Evolutionary conservation across 2,888 invertebrate genomes (phyloP), one percentile per base, ranked within the genome.

Genomic region (Melipona bicolor): DNA sequence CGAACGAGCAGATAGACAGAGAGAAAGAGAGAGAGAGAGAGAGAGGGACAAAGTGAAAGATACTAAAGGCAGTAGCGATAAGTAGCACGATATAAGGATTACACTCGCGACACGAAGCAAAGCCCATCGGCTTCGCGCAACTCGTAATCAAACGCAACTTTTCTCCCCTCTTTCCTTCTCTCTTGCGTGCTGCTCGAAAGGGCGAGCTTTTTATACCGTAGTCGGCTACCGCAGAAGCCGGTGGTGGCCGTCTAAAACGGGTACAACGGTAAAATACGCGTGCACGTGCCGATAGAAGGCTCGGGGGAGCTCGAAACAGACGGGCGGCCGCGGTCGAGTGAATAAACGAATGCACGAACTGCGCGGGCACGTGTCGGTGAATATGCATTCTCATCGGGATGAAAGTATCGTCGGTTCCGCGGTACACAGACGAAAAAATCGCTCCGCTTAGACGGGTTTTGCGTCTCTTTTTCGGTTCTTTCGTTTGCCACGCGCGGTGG

Each of bases 141-240:
- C 21, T n/a, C 59, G 76, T 73, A 67, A 83, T 84, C 83, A 84
- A 79, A 83, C 79, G 76, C 56, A 79, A 84, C 79, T 56, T 79
- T 49, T n/a, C 56, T 50, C 71, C 15, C 49, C 36, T 13, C 11
- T 50, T 54, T 9, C 21, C 50, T 43, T 3, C 27, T 3, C n/a
- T 11, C 32, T 15, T 13, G 19, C 13, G 52, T 15, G 27, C 32
- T 61, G 21, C 69, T 62, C 64, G 15, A 59, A 64, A 70, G 43
- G 43, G 49, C 50, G 52, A 62, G 81, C 71, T 72, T 84, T 84
- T 78, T 75, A 32, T 54, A 17, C 27, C 50, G 36, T 36, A 9
- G 36, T 9, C 36, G 36, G 36, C 9, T 36, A 43, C 43, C 43
- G 43, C 43, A 43, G 43, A 15, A 71, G 9, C 21, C 49, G n/a